A percentile compares a stretch with the other conserved stretches of the same genome.
These are phyloP conservation scores for Ornithoptera priamus DNA, from an alignment of 2,888 invertebrate genomes.

Conservation along the genomic window DNA sequence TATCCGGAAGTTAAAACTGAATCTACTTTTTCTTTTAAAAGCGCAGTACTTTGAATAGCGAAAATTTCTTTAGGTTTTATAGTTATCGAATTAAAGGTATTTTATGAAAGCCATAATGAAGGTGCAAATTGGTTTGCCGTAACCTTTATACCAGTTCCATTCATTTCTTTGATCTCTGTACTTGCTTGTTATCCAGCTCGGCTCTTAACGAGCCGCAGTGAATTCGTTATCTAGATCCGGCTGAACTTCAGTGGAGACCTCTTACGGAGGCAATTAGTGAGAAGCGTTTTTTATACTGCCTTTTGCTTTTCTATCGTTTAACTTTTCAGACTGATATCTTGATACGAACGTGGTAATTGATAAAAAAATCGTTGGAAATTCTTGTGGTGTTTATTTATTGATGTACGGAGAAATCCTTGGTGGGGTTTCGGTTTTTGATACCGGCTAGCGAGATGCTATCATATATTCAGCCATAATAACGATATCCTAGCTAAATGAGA, in stretches of 20 bases:
- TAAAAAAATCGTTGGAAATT: background rate
- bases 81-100: too few species aligned
- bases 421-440: too few species aligned
- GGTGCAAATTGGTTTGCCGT: constrained; percentile 7
- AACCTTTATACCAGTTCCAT: constrained; percentile 5
- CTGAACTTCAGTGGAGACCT: constrained; percentile 20
- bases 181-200: constrained; percentile 16
- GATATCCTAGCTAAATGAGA: too few species aligned
- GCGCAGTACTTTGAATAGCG: too few species aligned
- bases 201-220: constrained; percentile 16
- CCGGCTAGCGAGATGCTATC: too few species aligned
- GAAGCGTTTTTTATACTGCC: constrained; percentile 21
- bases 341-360: background rate
- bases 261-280: constrained; percentile 26
- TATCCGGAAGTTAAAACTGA: too few species aligned
- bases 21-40: too few species aligned
- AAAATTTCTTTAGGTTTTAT: too few species aligned
- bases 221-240: constrained; percentile 27
- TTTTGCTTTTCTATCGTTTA: constrained; percentile 9
- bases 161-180: constrained; percentile 23
- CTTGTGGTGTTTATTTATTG: background rate
- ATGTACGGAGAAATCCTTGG: too few species aligned
- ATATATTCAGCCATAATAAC: too few species aligned
- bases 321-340: background rate
- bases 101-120: background rate